Evolutionary conservation across 2,888 invertebrate species (phyloP), one percentile per base, ranked within the genome.

Genomic region (Drosophila mulleri): DNA sequence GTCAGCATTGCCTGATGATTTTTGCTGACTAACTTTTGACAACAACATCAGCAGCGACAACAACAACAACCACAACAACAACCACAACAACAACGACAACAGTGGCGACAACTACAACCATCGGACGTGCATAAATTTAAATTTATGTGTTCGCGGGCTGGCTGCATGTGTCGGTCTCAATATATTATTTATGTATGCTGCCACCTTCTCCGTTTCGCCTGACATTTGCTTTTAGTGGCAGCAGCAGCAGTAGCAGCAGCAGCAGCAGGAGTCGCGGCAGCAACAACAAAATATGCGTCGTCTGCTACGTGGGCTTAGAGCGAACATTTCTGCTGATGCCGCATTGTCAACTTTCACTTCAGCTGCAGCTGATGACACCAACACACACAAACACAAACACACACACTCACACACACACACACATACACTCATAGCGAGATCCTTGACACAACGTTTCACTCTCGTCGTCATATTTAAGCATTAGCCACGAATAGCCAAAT

Each of bases 311-410:
- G 84, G 72, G 86, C 71, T 71, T 74, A 72, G 73, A 72, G 71
- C 72, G 69, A 77, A 70, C 75, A 72, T 69, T 86, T 88, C 29
- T 88, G 86, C 86, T 90, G 89, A 90, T 72, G 73, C 62, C 69
- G 76, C 82, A 67, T 80, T 88, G 87, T 90, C 90, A 90, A 87
- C 90, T 86, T 87, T 87, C 79, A 78, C 90, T 87, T 90, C 79
- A 78, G 74, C 78, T 90, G 82, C 89, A 84, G 89, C 85, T 87
- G 85, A 70, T 62, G 79, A 67, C 83, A 81, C 52, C 20, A 54
- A 59, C 54, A 45, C 14, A 35, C 23, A 54, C 16, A 47, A n/a
- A n/a, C n/a, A n/a, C n/a, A n/a, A n/a, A n/a, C n/a, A n/a, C n/a
- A n/a, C n/a, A n/a, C n/a, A n/a, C n/a, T n/a, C n/a, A n/a, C 4